A percentile compares a stretch with the other conserved stretches of the same genome.
Conservation (phyloP, 2,113 vertebrate genomes). For the Pagrus major region DNA sequence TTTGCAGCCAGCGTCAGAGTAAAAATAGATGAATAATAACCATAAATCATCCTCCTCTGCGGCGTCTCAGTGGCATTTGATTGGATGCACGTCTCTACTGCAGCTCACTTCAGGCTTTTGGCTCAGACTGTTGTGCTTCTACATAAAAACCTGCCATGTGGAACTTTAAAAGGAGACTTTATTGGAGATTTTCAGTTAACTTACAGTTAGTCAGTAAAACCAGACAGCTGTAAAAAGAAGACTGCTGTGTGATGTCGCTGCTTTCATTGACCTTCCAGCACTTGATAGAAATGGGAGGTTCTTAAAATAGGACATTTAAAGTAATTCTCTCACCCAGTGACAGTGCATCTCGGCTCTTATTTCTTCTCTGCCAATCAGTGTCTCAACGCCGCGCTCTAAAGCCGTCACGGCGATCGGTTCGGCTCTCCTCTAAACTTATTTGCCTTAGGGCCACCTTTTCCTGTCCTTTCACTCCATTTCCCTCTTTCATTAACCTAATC, state of each 20-base stretch:
- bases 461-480: conserved; percentile 75
- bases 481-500: conserved; percentile 82
- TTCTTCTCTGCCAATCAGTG: conserved; percentile 72
- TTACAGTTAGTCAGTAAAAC: conserved; percentile 50
- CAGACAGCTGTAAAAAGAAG: conserved; percentile 59
- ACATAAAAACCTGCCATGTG: background rate
- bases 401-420: conserved; percentile 67
- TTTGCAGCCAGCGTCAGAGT: background rate
- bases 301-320: conserved; percentile 69
- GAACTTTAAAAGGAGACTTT: conserved; percentile 38
- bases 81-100: background rate
- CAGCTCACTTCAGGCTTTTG: conserved; percentile 9
- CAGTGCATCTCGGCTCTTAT: conserved; percentile 65
- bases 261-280: conserved; percentile 68
- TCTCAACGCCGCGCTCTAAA: conserved; percentile 41
- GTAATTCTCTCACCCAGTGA: conserved; percentile 67
- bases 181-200: conserved; percentile 43
- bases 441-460: conserved; percentile 73
- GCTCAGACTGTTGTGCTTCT: background rate
- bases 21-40: background rate
- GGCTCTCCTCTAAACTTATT: conserved; percentile 76
- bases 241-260: conserved; percentile 45
- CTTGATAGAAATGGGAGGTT: conserved; percentile 49
- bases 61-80: background rate
- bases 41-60: background rate